Percentiles rank a stretch among this genome's conserved stretches.
Conservation (phyloP, 30 jellyfish, hydroid and myxozoan species). For the Kudoa iwatai region DNA sequence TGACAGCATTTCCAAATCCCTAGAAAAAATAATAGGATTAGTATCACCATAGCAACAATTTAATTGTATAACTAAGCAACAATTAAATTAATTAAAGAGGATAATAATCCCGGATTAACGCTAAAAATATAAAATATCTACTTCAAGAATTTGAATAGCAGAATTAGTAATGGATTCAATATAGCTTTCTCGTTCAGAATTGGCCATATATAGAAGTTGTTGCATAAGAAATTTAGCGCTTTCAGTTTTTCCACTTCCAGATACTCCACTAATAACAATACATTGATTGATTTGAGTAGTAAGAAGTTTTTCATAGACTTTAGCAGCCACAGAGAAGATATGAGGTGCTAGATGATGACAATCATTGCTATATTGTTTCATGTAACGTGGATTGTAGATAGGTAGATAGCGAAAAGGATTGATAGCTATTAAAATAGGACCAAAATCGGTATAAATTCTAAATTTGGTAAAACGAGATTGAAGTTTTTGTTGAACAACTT, state of each 20-base stretch:
- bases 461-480: no score
- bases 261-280: constrained; percentile 58
- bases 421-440: constrained; percentile 35
- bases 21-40: constrained; percentile 1
- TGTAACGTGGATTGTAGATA: constrained; percentile 44
- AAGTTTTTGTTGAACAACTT: no score
- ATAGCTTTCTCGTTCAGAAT: constrained; percentile 23
- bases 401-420: constrained; percentile 63
- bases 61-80: no score
- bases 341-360: constrained; percentile 52
- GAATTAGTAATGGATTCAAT: constrained; percentile 32
- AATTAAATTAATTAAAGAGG: no score
- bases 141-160: constrained; percentile 82
- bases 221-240: constrained; percentile 36
- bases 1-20: constrained; percentile 82
- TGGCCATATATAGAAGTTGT: constrained; percentile 36
- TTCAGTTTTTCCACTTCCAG: constrained; percentile 80
- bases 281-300: constrained; percentile 22
- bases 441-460: constrained; percentile 49
- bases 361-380: constrained; percentile 17
- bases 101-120: no score
- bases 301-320: constrained; percentile 32
- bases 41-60: no score
- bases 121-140: neutral
- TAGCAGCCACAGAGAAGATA: constrained; percentile 44